These are phyloP conservation scores for Harpalus rubripes DNA, from an alignment of 2,888 invertebrate species.

Conservation along the genomic window DNA sequence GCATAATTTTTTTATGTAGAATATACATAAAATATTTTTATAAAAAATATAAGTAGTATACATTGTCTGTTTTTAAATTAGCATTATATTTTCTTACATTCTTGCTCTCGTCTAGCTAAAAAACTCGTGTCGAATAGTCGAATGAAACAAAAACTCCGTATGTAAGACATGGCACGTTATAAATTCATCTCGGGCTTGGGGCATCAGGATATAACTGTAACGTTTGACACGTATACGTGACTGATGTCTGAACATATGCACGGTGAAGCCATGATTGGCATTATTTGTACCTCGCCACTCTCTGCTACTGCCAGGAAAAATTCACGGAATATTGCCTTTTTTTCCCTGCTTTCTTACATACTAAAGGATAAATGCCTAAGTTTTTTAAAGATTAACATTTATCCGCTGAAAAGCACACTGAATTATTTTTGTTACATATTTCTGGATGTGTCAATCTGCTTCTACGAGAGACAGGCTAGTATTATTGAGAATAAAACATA, in stretches of 20 bases:
- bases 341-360: not conserved
- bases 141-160: conserved; percentile 32
- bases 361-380: not conserved
- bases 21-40: too few relatives aligned
- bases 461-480: too few relatives aligned
- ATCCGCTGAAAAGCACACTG: too few relatives aligned
- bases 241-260: conserved; percentile 35
- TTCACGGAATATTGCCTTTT: not conserved
- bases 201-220: not conserved
- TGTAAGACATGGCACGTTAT: conserved; percentile 13
- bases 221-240: conserved; percentile 57
- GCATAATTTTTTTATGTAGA: too few relatives aligned
- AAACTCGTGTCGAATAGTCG: conserved; percentile 15
- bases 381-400: not conserved
- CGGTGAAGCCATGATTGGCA: conserved; percentile 40
- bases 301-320: not conserved
- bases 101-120: not conserved
- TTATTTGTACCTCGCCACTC: conserved; percentile 55
- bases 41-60: too few relatives aligned
- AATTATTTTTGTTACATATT: too few relatives aligned
- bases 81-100: not conserved
- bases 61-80: not conserved
- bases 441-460: too few relatives aligned
- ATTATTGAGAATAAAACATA: too few relatives aligned
- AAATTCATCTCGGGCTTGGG: conserved; percentile 20